These are phyloP conservation scores for Palythoa grandis DNA, from an alignment of 92 coral and sea anemone species.

Conservation along the genomic window DNA sequence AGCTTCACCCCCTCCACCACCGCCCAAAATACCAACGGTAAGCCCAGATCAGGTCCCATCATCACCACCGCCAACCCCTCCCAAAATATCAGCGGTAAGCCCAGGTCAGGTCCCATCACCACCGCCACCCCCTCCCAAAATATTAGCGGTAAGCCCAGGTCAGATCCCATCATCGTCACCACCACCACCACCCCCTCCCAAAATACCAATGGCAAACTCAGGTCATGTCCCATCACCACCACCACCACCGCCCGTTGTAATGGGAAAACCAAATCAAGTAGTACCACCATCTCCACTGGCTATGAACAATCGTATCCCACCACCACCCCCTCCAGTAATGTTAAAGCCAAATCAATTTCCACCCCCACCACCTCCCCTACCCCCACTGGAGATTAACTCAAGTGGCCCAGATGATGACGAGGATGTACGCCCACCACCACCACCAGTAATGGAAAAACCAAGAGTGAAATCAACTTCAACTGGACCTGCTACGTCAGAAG, in stretches of 20 bases:
- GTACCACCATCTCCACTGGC: background rate
- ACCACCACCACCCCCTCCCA: slow-evolving; percentile 49
- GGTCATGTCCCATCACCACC: slow-evolving; percentile 28
- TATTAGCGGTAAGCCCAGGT: background rate
- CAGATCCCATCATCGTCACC: background rate
- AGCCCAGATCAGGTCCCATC: no score
- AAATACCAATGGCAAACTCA: slow-evolving; percentile 33
- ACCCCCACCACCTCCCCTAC: slow-evolving; percentile 28
- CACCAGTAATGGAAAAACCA: slow-evolving; percentile 71
- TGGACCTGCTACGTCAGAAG: background rate
- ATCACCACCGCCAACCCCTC: slow-evolving; percentile 38
- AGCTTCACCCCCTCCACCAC: no score
- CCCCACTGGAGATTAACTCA: slow-evolving; percentile 49
- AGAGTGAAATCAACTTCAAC: slow-evolving; percentile 47
- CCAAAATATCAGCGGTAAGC: slow-evolving; percentile 34
- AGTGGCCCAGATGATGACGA: slow-evolving; percentile 37
- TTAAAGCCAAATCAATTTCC: slow-evolving; percentile 4
- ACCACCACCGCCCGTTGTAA: slow-evolving; percentile 61
- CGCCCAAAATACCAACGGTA: no score
- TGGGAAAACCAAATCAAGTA: slow-evolving; percentile 1
- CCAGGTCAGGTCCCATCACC: slow-evolving; percentile 31
- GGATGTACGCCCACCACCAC: slow-evolving; percentile 71
- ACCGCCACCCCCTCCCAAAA: slow-evolving; percentile 45
- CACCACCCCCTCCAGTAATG: slow-evolving; percentile 26
- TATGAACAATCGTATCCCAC: slow-evolving; percentile 39